Percentiles rank a stretch among this genome's conserved stretches.
Evolutionary conservation across 2,113 vertebrate species (phyloP).

Genomic region (Hypocryptadius cinnamomeus): DNA sequence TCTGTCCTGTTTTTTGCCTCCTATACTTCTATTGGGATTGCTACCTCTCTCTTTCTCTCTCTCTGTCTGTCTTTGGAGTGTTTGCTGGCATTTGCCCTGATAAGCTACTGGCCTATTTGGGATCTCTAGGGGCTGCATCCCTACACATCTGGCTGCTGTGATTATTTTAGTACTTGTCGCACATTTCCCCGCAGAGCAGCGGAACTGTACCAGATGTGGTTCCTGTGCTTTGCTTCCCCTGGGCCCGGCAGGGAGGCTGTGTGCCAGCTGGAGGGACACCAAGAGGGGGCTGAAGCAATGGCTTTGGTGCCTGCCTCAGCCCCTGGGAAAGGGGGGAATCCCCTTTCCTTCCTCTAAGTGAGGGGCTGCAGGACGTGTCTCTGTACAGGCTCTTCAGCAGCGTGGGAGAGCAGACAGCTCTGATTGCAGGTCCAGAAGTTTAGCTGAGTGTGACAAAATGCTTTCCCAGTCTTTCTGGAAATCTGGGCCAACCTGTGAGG

Average conservation of each 20-base stretch:
- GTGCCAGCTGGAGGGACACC: background rate
- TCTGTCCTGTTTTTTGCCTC: background rate
- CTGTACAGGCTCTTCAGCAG: background rate
- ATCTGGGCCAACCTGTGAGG: background rate
- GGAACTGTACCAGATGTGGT: background rate
- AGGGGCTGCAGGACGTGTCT: background rate
- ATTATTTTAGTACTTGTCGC: accelerated
- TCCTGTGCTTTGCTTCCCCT: accelerated
- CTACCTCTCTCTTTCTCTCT: background rate
- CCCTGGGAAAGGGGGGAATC: too few species aligned
- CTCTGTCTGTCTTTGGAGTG: background rate
- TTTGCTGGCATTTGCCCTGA: background rate
- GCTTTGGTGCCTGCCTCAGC: background rate
- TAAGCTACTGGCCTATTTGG: background rate
- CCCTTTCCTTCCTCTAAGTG: accelerated
- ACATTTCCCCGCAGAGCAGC: background rate
- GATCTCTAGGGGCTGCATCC: background rate
- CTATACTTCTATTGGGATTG: background rate
- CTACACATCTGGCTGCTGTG: background rate
- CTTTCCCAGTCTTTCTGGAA: background rate
- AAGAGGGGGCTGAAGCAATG: background rate
- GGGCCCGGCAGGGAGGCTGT: accelerated
- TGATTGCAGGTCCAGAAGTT: background rate
- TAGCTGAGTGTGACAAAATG: background rate
- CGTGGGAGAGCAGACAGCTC: background rate